phyloP scores from a whole-genome alignment of 2,113 vertebrate genomes.

The Corythornis cristatus region DNA sequence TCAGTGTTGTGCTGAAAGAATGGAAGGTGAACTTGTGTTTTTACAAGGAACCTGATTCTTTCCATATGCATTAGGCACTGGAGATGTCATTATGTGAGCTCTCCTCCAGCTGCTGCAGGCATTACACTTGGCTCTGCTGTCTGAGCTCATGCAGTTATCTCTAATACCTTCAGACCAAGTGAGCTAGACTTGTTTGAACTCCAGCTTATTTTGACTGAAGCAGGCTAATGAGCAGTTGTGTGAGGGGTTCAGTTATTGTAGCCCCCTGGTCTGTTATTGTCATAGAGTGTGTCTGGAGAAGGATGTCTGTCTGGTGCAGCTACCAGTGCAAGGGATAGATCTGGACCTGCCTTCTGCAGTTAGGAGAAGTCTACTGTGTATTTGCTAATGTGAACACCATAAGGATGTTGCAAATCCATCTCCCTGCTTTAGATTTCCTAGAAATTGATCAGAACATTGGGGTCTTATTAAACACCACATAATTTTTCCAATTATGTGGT shows the following conservation, averaged over 20 bases:
- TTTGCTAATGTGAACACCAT: neutral
- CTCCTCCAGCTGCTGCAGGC: neutral
- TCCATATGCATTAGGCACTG: neutral
- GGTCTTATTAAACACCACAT: neutral
- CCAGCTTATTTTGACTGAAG: neutral
- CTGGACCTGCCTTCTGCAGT: neutral
- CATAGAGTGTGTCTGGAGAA: neutral
- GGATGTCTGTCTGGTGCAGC: too few relatives aligned
- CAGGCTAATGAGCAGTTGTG: rapidly evolving
- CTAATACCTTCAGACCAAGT: neutral
- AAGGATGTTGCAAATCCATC: neutral
- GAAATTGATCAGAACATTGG: neutral
- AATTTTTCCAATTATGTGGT: neutral
- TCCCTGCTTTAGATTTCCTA: neutral
- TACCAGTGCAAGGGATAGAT: neutral
- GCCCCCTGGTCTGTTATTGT: neutral
- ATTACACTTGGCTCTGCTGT: neutral
- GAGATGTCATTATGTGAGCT: neutral
- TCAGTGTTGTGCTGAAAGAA: neutral
- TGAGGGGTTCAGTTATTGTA: neutral
- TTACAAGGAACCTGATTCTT: slow-evolving; percentile 6
- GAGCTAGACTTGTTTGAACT: neutral
- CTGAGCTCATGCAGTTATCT: neutral
- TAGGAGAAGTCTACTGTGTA: neutral
- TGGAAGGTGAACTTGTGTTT: neutral